Evolutionary conservation across 92 coral and sea anemone genomes (phyloP), one percentile per base, ranked within the genome.

Genomic region (Virgularia gustaviana): DNA sequence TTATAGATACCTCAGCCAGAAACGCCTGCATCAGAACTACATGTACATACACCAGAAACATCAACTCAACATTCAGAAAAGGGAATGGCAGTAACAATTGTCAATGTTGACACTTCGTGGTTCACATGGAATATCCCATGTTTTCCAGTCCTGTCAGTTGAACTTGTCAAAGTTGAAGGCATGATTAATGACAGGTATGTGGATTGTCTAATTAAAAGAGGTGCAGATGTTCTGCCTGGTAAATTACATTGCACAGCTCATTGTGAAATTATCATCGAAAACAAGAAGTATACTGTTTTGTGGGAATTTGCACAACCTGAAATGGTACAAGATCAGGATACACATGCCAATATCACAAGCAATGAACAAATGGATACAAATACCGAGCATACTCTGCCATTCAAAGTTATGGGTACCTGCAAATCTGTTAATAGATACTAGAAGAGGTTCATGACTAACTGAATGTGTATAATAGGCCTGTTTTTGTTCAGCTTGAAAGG

Each of bases 321-420:
- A n/a, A n/a, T n/a, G n/a, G n/a, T n/a, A n/a, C n/a, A n/a, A n/a
- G n/a, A n/a, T n/a, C n/a, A n/a, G n/a, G n/a, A n/a, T n/a, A n/a
- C n/a, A n/a, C n/a, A n/a, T n/a, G n/a, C n/a, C n/a, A n/a, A n/a
- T n/a, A n/a, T n/a, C n/a, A n/a, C n/a, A n/a, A n/a, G n/a, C n/a
- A n/a, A n/a, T n/a, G n/a, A n/a, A n/a, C n/a, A n/a, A n/a, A n/a
- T 28, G n/a, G 25, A 31, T 34, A 41, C 9, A 9, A 36, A 15
- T 1, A 25, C 42, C 3, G 43, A 19, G 1, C 82, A 78, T 36
- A 30, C 67, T 15, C 18, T 71, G 59, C 78, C 80, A 20, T 83
- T 79, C 30, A 84, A 83, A 60, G 88, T 84, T 53, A n/a, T 77
- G 71, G 86, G 86, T 6, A 65, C 83, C 1, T 85, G 89, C 76